A percentile compares a stretch with the other conserved stretches of the same genome.
phyloP scores from a whole-genome alignment of 2,113 vertebrate genomes.

The Leucoraja erinaceus region DNA sequence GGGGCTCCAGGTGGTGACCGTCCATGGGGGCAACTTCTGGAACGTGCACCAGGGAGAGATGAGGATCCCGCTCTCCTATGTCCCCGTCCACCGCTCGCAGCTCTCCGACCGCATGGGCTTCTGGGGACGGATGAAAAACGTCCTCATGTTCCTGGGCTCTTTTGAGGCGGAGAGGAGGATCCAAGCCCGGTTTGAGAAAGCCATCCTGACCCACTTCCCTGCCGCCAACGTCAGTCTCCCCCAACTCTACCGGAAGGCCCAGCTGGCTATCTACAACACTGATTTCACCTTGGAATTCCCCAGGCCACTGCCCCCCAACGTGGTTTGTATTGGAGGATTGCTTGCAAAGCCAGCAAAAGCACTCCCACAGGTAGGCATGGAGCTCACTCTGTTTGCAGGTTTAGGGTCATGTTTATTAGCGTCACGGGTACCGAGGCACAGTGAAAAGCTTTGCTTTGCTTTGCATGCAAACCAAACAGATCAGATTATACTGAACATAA shows the following conservation, averaged over 20 bases:
- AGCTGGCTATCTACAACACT: conserved; percentile 60
- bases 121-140: conserved; percentile 53
- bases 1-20: conserved; percentile 45
- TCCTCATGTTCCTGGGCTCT: conserved; percentile 45
- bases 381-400: no score
- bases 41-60: conserved; percentile 43
- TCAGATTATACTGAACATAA: no score
- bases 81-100: conserved; percentile 46
- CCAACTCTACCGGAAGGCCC: conserved; percentile 53
- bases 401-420: no score
- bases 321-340: conserved; percentile 57
- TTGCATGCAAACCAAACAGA: no score
- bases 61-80: conserved; percentile 46
- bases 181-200: conserved; percentile 44
- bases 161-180: conserved; percentile 41
- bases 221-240: conserved; percentile 45
- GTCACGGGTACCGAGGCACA: no score
- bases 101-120: conserved; percentile 54
- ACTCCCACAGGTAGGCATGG: conserved; percentile 48
- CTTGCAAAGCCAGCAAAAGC: conserved; percentile 51
- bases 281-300: conserved; percentile 64
- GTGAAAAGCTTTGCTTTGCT: no score
- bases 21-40: conserved; percentile 43
- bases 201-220: conserved; percentile 53
- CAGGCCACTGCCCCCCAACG: conserved; percentile 55